These are phyloP conservation scores for Sebastes glaucus DNA, from an alignment of 2,797 vertebrate genomes.

Conservation along the genomic window DNA sequence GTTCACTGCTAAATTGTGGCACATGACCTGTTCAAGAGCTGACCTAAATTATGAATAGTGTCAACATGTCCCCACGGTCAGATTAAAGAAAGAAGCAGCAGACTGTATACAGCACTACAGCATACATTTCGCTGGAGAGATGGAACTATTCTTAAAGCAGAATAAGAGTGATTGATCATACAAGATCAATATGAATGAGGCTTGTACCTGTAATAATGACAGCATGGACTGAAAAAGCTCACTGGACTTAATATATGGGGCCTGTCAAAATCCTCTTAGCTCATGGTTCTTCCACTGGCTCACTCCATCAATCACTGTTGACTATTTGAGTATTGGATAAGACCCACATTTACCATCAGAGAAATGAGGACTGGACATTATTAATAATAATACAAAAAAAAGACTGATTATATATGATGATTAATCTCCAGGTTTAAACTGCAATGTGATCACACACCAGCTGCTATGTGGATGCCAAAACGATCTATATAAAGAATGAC, in stretches of 20 bases:
- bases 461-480: background rate
- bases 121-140: conserved; percentile 18
- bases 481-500: background rate
- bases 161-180: conserved; percentile 43
- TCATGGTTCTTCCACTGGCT: conserved; percentile 43
- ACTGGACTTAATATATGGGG: conserved; percentile 62
- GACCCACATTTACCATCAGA: conserved; percentile 5
- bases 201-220: conserved; percentile 48
- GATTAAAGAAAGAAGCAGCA: conserved; percentile 5
- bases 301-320: conserved; percentile 58
- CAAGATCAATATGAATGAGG: conserved; percentile 45
- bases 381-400: background rate
- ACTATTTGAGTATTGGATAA: conserved; percentile 21
- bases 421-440: background rate
- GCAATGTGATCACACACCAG: background rate
- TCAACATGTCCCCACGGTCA: conserved; percentile 23
- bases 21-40: conserved; percentile 38
- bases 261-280: conserved; percentile 64
- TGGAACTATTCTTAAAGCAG: conserved; percentile 13
- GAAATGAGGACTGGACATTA: background rate
- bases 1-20: conserved; percentile 44
- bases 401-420: background rate
- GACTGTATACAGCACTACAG: background rate
- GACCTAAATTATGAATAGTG: conserved; percentile 52
- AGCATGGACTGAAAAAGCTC: conserved; percentile 35